phyloP scores from a whole-genome alignment of 2,888 invertebrate species.

The Gymnosoma rotundatum region DNA sequence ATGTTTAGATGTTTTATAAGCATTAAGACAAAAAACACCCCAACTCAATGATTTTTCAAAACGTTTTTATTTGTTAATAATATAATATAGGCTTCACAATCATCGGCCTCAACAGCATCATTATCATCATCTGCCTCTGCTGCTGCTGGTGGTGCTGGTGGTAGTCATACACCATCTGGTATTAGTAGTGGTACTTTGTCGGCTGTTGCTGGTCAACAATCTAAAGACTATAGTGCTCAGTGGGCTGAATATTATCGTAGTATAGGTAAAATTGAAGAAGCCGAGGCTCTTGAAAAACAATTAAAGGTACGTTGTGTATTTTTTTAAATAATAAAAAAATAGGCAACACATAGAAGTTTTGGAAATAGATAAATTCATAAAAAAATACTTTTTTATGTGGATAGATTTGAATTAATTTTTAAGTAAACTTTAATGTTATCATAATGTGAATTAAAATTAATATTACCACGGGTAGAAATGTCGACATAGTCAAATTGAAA shows the following conservation, averaged over 20 bases:
- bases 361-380: not conserved
- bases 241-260: constrained; percentile 99
- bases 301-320: constrained; percentile 83
- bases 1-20: constrained; percentile 62
- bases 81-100: constrained; percentile 59
- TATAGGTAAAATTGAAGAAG: constrained; percentile 96
- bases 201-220: constrained; percentile 72
- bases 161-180: constrained; percentile 56
- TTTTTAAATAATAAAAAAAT: constrained; percentile 62
- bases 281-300: constrained; percentile 97
- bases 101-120: constrained; percentile 59
- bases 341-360: constrained; percentile 46
- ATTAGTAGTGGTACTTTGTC: constrained; percentile 69
- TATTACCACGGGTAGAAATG: too few relatives aligned
- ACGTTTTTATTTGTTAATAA: constrained; percentile 64
- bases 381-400: too few relatives aligned
- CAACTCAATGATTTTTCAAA: constrained; percentile 63
- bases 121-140: constrained; percentile 60
- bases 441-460: too few relatives aligned
- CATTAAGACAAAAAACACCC: constrained; percentile 56
- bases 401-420: not conserved
- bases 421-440: not conserved
- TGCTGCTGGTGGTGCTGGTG: constrained; percentile 56
- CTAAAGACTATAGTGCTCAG: constrained; percentile 96
- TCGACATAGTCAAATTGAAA: too few relatives aligned